A percentile compares a stretch with the other conserved stretches of the same genome.
Conservation (phyloP, 2,113 vertebrate species). For the Gobiocypris rarus region DNA sequence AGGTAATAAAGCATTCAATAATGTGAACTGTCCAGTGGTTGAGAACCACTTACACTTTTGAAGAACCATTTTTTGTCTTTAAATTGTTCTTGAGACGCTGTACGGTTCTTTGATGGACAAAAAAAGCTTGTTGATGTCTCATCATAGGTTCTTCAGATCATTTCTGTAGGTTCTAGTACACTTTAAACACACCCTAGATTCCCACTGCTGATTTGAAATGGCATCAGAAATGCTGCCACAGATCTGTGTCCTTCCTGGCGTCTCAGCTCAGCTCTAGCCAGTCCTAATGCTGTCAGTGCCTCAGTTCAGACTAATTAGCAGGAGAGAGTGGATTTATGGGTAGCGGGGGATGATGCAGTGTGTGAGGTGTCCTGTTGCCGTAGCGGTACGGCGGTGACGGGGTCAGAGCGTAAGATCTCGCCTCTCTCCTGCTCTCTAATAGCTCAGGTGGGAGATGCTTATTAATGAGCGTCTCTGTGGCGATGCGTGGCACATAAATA, state of each 20-base stretch:
- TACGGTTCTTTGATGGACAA: neutral
- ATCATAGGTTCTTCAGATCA: neutral
- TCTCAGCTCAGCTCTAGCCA: conserved; percentile 9
- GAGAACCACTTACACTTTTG: neutral
- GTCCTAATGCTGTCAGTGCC: conserved; percentile 7
- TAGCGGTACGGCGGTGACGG: conserved; percentile 27
- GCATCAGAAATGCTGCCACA: conserved; percentile 1
- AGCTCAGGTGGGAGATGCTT: conserved; percentile 72
- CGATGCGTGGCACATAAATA: conserved; percentile 78
- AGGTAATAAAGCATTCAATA: neutral
- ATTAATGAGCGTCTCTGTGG: conserved; percentile 76
- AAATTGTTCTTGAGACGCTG: neutral
- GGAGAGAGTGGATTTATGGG: conserved; percentile 46
- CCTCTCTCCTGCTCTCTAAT: conserved; percentile 55
- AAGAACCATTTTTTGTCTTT: neutral
- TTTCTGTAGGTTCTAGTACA: neutral
- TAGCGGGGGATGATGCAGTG: conserved; percentile 53
- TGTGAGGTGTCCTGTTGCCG: conserved; percentile 50
- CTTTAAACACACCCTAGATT: too few relatives aligned
- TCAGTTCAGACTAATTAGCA: conserved; percentile 50
- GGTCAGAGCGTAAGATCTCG: conserved; percentile 55
- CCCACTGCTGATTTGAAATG: too few relatives aligned
- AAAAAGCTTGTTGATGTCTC: neutral
- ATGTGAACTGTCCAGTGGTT: neutral
- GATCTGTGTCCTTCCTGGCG: conserved; percentile 7